Evolutionary conservation across 2,888 invertebrate species (phyloP).

Genomic region (Carterocephalus palaemon): DNA sequence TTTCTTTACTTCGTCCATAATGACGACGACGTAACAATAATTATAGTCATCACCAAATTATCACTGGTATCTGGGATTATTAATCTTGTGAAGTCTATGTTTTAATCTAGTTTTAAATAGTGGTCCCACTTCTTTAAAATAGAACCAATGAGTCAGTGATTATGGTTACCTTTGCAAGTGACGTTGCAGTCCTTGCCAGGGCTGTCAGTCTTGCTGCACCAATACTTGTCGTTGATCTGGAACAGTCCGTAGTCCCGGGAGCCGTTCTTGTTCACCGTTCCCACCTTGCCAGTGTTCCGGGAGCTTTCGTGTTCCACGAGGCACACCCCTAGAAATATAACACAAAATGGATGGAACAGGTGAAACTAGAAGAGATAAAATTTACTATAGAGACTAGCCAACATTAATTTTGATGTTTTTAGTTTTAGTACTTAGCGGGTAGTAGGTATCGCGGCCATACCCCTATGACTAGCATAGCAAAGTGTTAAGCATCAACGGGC

Average conservation of each 20-base stretch:
- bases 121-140: too few species aligned
- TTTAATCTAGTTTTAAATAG: too few species aligned
- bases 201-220: constrained; percentile 55
- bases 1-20: too few species aligned
- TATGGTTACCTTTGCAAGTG: constrained; percentile 53
- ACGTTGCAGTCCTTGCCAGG: constrained; percentile 65
- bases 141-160: neutral
- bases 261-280: constrained; percentile 64
- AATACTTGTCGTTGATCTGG: constrained; percentile 70
- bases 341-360: neutral
- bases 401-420: too few species aligned
- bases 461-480: too few species aligned
- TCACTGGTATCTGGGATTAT: too few species aligned
- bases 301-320: constrained; percentile 66
- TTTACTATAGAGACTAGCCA: neutral
- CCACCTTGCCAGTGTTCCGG: constrained; percentile 56
- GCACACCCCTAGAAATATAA: constrained; percentile 59
- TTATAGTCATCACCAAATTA: too few species aligned
- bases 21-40: too few species aligned
- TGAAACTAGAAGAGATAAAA: constrained; percentile 8
- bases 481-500: too few species aligned
- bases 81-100: too few species aligned
- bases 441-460: too few species aligned
- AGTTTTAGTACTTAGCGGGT: too few species aligned
- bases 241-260: constrained; percentile 74